These are phyloP conservation scores for Neoniphon sammara DNA, from an alignment of 2,797 vertebrate species.

Conservation along the genomic window DNA sequence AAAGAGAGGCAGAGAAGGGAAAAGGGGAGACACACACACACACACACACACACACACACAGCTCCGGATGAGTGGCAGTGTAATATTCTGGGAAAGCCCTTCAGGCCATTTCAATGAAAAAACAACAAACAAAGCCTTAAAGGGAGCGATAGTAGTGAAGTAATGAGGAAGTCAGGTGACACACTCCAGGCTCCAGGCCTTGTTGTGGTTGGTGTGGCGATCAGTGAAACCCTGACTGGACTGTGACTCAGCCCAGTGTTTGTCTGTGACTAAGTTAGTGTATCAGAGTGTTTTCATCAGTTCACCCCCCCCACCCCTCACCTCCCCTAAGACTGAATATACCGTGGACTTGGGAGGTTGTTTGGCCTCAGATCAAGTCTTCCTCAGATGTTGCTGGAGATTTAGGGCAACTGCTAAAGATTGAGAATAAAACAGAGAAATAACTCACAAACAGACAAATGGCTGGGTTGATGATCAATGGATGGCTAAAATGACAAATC, in stretches of 20 bases:
- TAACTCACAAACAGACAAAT: not conserved
- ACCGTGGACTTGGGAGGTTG: conserved; percentile 9
- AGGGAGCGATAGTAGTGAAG: conserved; percentile 44
- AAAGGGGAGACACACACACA: conserved; percentile 38
- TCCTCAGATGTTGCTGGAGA: conserved; percentile 1
- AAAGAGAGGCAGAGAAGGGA: conserved; percentile 24
- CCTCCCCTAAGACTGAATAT: too few species aligned
- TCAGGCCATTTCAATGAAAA: conserved; percentile 11
- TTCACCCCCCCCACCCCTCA: conserved; percentile 35
- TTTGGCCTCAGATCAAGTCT: not conserved
- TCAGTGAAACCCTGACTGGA: conserved; percentile 46
- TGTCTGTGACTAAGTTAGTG: conserved; percentile 52
- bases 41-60: conserved; percentile 15
- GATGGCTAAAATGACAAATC: not conserved
- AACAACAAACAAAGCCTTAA: conserved; percentile 47
- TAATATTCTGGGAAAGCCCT: conserved; percentile 40
- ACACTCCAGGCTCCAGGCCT: conserved; percentile 50
- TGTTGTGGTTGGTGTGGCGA: conserved; percentile 59
- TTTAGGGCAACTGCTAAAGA: not conserved
- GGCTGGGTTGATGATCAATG: not conserved
- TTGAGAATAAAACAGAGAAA: not conserved
- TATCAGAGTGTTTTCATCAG: conserved; percentile 41
- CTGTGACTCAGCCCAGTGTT: conserved; percentile 31
- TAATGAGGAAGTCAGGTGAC: conserved; percentile 67
- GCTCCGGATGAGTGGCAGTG: conserved; percentile 44